Conservation (phyloP, 1,140 invertebrate genomes). For the Sminthurides bifidus region DNA sequence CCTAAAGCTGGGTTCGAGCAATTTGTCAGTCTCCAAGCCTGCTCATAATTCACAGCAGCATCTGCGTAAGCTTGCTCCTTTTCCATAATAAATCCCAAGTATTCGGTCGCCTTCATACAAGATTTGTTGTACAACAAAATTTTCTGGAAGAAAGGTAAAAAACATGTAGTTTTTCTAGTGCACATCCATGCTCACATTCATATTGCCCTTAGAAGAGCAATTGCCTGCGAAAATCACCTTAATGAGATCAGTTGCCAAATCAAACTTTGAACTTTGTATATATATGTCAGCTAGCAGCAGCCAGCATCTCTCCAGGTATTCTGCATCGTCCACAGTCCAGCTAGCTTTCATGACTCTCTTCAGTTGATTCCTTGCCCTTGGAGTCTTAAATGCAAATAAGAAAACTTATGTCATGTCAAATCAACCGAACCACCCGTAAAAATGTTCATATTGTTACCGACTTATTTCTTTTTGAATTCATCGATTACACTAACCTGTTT, state of each 20-base stretch:
- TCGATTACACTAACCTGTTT: slow-evolving; percentile 48
- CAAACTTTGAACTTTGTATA: slow-evolving; percentile 72
- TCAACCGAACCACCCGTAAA: background rate
- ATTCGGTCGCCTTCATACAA: slow-evolving; percentile 81
- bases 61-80: slow-evolving; percentile 84
- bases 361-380: slow-evolving; percentile 78
- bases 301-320: slow-evolving; percentile 92
- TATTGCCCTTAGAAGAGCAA: background rate
- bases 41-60: slow-evolving; percentile 68
- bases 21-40: slow-evolving; percentile 70
- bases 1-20: slow-evolving; percentile 64
- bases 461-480: background rate
- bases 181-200: background rate
- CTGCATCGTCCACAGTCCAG: slow-evolving; percentile 90
- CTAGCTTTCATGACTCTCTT: slow-evolving; percentile 73
- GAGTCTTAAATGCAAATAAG: slow-evolving; percentile 42
- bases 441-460: background rate
- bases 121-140: slow-evolving; percentile 80
- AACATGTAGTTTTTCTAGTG: background rate
- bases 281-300: slow-evolving; percentile 83
- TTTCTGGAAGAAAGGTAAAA: slow-evolving; percentile 37
- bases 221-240: slow-evolving; percentile 35
- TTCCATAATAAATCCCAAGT: slow-evolving; percentile 73
- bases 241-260: slow-evolving; percentile 71
- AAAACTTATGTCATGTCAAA: background rate